These are phyloP conservation scores for Operophtera brumata DNA, from an alignment of 2,888 invertebrate species.

Conservation along the genomic window DNA sequence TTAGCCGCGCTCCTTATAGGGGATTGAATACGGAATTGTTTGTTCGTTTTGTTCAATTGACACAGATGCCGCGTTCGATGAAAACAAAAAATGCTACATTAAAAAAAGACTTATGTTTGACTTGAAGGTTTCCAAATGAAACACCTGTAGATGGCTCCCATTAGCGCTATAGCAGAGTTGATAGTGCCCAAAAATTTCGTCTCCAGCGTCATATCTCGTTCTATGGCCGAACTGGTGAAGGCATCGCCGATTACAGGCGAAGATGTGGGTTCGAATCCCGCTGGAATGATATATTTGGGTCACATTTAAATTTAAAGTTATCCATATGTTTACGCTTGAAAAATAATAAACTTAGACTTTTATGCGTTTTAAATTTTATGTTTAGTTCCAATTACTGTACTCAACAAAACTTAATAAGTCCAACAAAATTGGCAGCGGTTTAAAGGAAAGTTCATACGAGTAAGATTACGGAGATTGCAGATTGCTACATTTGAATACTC, in stretches of 20 bases:
- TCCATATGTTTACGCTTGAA: background rate
- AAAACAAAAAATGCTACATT: constrained; percentile 22
- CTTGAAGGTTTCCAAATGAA: too few relatives aligned
- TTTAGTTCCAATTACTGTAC: constrained; percentile 1
- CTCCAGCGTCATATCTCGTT: too few relatives aligned
- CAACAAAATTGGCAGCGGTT: constrained; percentile 2
- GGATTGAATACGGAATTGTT: constrained; percentile 26
- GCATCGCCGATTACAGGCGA: too few relatives aligned
- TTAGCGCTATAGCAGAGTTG: too few relatives aligned
- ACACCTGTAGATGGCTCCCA: too few relatives aligned
- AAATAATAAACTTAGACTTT: too few relatives aligned
- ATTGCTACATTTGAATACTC: constrained; percentile 17
- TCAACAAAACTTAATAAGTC: constrained; percentile 12
- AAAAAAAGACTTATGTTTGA: constrained; percentile 4
- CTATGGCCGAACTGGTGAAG: too few relatives aligned
- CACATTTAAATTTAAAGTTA: background rate
- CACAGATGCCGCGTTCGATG: constrained; percentile 23
- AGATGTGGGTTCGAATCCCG: too few relatives aligned
- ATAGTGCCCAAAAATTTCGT: too few relatives aligned
- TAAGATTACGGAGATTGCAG: constrained; percentile 3
- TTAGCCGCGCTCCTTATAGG: constrained; percentile 16
- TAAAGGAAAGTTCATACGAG: constrained; percentile 4
- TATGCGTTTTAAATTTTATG: too few relatives aligned
- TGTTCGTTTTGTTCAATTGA: constrained; percentile 23
- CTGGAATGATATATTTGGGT: too few relatives aligned